Evolutionary conservation across 2,888 invertebrate genomes (phyloP), one percentile per base, ranked within the genome.

Genomic region (Cantharis lateralis): DNA sequence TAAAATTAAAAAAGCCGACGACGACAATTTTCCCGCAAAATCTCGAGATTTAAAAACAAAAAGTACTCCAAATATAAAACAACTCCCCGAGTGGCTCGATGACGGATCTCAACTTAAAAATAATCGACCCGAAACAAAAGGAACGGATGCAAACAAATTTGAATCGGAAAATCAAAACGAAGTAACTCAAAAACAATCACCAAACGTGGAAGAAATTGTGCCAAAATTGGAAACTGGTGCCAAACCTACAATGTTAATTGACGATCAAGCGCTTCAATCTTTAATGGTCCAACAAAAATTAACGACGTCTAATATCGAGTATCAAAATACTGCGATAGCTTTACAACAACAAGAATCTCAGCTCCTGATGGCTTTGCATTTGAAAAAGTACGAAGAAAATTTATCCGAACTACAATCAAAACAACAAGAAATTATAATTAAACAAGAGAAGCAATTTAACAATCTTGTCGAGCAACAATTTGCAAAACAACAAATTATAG

Each of bases 321-420:
- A 89, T 26, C 91, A 91, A 84, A 91, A 91, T 62, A 89, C 91
- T 1, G 87, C 91, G 10, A 84, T 91, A 26, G 91, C 90, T 75
- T 86, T 92, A 77, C 92, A 92, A 80, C 91, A 92, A 81, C 92
- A 92, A 83, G 92, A 92, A 84, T 90, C 92, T 0, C 92, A 92
- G 81, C 81, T 92, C 68, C 87, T 92, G 88, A 89, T 92, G 64
- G 91, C 92, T 10, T 84, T 92, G 79, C 92, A 92, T 80, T 85
- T 92, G 72, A 92, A 92, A 83, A 92, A 92, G 62, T 92, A 92
- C 81, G 92, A 92, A 83, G 91, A 92, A 81, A 91, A 89, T 83
- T 86, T 92, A 48, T 89, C 89, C 7, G 89, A 90, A 20, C 89
- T 92, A 86, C 91, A 91, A 82, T 82, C 89, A 88, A 88, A 90